These are phyloP conservation scores for Trachythela sp. DNA, from an alignment of 64 coral and sea anemone genomes.

Conservation along the genomic window DNA sequence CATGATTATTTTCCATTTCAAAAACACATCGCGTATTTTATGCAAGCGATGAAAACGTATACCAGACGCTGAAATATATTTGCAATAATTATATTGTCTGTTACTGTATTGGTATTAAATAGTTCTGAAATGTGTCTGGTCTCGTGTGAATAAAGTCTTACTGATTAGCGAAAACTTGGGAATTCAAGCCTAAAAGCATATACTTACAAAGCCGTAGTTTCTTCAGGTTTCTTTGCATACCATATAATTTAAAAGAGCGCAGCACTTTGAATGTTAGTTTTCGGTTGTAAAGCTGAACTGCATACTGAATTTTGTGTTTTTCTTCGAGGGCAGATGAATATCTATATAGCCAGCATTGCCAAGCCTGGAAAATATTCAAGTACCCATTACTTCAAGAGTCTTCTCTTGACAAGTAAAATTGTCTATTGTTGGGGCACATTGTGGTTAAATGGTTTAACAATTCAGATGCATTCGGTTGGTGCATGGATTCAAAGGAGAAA, in stretches of 20 bases:
- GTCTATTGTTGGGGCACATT: no score
- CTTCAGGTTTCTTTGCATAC: not conserved
- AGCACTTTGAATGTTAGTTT: not conserved
- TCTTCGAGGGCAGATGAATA: not conserved
- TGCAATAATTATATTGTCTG: not conserved
- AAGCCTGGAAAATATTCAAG: not conserved
- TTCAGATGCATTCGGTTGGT: no score
- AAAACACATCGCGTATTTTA: conserved; percentile 32
- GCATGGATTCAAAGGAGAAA: no score
- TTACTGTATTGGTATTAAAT: no score
- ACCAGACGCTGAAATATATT: conserved; percentile 18
- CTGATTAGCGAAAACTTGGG: no score
- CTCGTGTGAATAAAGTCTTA: no score
- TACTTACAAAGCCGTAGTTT: not conserved
- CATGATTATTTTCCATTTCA: conserved; percentile 45
- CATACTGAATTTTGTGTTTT: not conserved
- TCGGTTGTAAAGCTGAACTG: not conserved
- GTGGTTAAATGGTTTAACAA: no score
- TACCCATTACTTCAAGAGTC: no score
- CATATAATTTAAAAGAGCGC: not conserved
- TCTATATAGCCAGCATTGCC: not conserved
- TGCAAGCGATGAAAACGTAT: conserved; percentile 2
- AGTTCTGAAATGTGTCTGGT: no score
- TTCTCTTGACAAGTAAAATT: no score
- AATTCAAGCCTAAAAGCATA: not conserved